phyloP scores from a whole-genome alignment of 2,888 invertebrate species.

The Hyles lineata region DNA sequence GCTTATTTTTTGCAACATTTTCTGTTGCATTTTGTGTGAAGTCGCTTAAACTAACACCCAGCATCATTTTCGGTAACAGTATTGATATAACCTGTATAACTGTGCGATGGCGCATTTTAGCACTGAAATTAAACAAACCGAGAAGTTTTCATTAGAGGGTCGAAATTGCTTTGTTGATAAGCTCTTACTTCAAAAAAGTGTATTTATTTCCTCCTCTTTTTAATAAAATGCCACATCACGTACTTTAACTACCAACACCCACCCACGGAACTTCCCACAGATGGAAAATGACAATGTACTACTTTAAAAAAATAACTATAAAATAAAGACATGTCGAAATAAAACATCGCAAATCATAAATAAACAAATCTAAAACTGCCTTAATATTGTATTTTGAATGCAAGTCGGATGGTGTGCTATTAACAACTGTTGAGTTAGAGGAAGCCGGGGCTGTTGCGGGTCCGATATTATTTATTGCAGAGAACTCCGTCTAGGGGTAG shows the following conservation, averaged over 20 bases:
- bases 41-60: too few species aligned
- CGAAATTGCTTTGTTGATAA: not conserved
- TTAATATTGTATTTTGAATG: not conserved
- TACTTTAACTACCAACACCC: not conserved
- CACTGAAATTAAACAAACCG: too few species aligned
- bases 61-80: too few species aligned
- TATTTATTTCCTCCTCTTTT: not conserved
- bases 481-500: not conserved
- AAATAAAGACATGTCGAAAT: not conserved
- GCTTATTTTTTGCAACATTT: too few species aligned
- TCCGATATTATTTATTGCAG: conserved; percentile 12
- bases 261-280: not conserved
- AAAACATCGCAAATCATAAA: not conserved
- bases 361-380: not conserved
- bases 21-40: too few species aligned
- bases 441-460: not conserved
- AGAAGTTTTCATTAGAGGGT: not conserved
- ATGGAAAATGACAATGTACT: not conserved
- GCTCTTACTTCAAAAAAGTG: not conserved
- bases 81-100: too few species aligned
- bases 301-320: not conserved
- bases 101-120: too few species aligned
- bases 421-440: not conserved
- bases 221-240: not conserved
- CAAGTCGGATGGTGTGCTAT: not conserved